Evolutionary conservation across 1,140 invertebrate species (phyloP).

Genomic region (Neotoxoptera formosana): DNA sequence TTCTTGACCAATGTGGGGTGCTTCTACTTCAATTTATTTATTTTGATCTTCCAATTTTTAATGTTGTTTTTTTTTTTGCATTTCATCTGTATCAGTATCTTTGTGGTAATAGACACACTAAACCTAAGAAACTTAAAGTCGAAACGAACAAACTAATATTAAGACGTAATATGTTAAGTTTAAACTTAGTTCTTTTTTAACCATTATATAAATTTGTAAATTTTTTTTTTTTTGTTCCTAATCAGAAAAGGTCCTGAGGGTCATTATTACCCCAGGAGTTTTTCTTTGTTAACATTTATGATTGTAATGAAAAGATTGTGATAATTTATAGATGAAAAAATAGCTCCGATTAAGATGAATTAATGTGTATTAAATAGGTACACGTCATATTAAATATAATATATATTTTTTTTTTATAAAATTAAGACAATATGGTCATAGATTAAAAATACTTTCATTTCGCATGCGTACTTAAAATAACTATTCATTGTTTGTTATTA

Average conservation of each 20-base stretch:
- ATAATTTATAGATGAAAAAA: constrained; percentile 53
- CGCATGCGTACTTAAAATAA: constrained; percentile 56
- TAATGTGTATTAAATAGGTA: constrained; percentile 24
- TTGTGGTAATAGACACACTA: constrained; percentile 39
- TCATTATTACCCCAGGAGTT: not conserved
- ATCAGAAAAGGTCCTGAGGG: not conserved
- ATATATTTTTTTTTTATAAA: constrained; percentile 46
- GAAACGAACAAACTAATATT: constrained; percentile 55
- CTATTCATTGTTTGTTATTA: constrained; percentile 45
- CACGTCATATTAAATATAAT: not conserved
- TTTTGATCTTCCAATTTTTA: constrained; percentile 33
- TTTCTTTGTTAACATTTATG: constrained; percentile 49
- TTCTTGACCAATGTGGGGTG: constrained; percentile 16
- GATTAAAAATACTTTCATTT: constrained; percentile 37
- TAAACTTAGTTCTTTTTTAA: constrained; percentile 47
- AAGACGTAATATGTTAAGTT: constrained; percentile 51
- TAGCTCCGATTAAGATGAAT: constrained; percentile 37
- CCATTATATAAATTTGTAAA: constrained; percentile 44
- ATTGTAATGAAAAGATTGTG: constrained; percentile 52
- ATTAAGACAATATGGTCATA: constrained; percentile 30
- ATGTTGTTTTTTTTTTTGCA: not conserved
- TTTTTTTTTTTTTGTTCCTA: constrained; percentile 53
- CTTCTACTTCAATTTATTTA: constrained; percentile 15
- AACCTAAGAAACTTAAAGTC: not conserved
- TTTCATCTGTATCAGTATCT: constrained; percentile 24